phyloP scores from a whole-genome alignment of 2,888 invertebrate species.

The Drosophila leonis region DNA sequence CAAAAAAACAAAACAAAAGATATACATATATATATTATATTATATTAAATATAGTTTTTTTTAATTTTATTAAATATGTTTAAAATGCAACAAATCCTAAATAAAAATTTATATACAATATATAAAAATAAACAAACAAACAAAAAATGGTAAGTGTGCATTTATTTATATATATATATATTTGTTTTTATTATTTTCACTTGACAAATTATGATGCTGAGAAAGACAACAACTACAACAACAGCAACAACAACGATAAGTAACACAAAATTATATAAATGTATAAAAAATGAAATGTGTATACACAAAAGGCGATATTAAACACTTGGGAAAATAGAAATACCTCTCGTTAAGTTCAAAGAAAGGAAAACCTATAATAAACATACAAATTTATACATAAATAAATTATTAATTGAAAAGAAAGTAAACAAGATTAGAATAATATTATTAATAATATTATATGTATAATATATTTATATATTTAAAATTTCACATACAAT shows the following conservation, averaged over 20 bases:
- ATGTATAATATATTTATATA: slow-evolving; percentile 29
- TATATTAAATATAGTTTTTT: slow-evolving; percentile 61
- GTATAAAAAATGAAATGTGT: slow-evolving; percentile 27
- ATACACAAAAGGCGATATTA: slow-evolving; percentile 73
- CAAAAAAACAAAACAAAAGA: slow-evolving; percentile 66
- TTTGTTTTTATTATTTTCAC: slow-evolving; percentile 6
- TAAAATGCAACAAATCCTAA: slow-evolving; percentile 66
- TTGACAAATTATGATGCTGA: slow-evolving; percentile 53
- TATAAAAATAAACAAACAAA: slow-evolving; percentile 40
- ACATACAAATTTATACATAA: slow-evolving; percentile 61
- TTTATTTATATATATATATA: slow-evolving; percentile 23
- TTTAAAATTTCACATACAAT: slow-evolving; percentile 33
- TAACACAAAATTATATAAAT: slow-evolving; percentile 43
- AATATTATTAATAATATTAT: slow-evolving; percentile 34
- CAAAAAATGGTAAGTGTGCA: background rate
- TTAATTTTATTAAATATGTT: slow-evolving; percentile 75
- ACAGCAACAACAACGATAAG: slow-evolving; percentile 47
- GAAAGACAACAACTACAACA: slow-evolving; percentile 35
- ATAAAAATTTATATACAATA: slow-evolving; percentile 74
- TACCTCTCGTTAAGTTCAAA: slow-evolving; percentile 86
- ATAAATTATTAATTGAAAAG: slow-evolving; percentile 25
- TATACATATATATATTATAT: slow-evolving; percentile 41
- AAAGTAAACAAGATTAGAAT: background rate
- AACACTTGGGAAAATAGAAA: slow-evolving; percentile 85
- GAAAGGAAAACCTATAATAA: slow-evolving; percentile 55